Conservation (phyloP, 2,113 vertebrate species). For the Erythrolamprus reginae region DNA sequence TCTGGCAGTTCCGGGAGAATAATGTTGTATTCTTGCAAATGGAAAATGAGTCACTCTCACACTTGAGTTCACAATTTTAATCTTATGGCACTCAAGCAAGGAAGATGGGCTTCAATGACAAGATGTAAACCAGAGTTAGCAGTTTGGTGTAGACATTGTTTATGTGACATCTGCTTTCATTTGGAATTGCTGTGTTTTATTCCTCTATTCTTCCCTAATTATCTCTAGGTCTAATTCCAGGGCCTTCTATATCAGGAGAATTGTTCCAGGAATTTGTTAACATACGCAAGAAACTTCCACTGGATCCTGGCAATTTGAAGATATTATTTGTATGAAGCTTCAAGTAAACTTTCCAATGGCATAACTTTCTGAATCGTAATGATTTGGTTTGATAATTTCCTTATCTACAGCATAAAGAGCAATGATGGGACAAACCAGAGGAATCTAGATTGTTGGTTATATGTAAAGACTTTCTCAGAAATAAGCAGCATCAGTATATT, state of each 20-base stretch:
- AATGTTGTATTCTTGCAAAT: background rate
- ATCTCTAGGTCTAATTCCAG: background rate
- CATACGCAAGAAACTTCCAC: background rate
- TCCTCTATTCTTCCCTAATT: background rate
- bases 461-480: background rate
- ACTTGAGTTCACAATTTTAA: background rate
- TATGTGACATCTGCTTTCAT: background rate
- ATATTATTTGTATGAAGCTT: background rate
- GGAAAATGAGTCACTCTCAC: background rate
- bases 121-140: background rate
- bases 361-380: background rate
- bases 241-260: background rate
- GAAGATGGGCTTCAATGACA: background rate
- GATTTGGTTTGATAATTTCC: background rate
- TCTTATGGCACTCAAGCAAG: background rate
- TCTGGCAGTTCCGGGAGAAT: background rate
- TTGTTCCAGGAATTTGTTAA: background rate
- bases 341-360: background rate
- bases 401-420: background rate
- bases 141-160: background rate
- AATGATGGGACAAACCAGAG: background rate
- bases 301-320: background rate
- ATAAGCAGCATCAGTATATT: background rate
- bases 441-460: background rate
- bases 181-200: background rate